Evolutionary conservation across 2,113 vertebrate species (phyloP), one percentile per base, ranked within the genome.

Genomic region (Phalacrocorax carbo): DNA sequence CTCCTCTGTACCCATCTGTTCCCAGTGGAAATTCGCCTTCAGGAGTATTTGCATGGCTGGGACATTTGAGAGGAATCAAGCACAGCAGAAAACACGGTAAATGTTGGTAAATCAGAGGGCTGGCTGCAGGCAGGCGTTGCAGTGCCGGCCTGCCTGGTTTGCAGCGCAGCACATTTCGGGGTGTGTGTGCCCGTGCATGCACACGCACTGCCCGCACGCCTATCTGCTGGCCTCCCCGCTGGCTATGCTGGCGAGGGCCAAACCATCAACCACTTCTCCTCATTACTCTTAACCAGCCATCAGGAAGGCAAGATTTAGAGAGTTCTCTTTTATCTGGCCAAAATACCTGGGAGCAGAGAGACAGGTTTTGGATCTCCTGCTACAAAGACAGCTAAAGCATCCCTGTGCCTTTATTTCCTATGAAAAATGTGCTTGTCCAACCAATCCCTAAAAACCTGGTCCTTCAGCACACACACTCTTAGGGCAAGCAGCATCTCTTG

Each of bases 101-200:
- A 36, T 3, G 46, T 27, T 38, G 49, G n/a, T 57, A 44, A 40
- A 36, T 36, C 14, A 14, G 69, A 32, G 64, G 21, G 16, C 42
- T 71, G 81, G 62, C 70, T 62, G 62, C 15, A 8, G 64, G 62
- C 40, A 52, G 58, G 4, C 2, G 0, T 2, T 2, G 38, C 17
- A 5, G 61, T 13, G 60, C 49, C 2, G 5, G 12, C 12, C n/a
- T n/a, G 34, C 19, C 19, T 8, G 15, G 34, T 27, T 32, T 7
- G 46, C 27, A 27, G n/a, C 0, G 8, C 57, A 12, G 36, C 7
- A 1, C 12, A 2, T 15, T 18, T 8, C n/a, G 15, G 19, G 0
- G 11, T 1, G 2, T 3, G 19, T 4, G 44, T 44, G 44, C 20
- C 54, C 5, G 7, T 25, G 42, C 32, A 3, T 0, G 20, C 38